These are phyloP conservation scores for Thinocorus orbignyianus DNA, from an alignment of 2,113 vertebrate genomes.

Conservation along the genomic window DNA sequence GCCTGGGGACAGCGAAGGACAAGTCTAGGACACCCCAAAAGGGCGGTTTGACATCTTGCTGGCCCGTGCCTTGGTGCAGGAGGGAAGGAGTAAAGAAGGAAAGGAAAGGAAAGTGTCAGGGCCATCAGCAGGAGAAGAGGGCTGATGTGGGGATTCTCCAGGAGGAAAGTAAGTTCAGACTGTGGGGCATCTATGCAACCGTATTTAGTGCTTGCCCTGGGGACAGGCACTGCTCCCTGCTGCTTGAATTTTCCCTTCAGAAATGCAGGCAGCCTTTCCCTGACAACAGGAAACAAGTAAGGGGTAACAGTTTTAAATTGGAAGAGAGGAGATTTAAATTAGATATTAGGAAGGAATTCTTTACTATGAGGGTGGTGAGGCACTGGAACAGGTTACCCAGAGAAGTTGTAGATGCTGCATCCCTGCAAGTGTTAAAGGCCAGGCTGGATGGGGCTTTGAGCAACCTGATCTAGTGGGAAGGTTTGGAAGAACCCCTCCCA, in stretches of 20 bases:
- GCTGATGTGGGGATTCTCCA: background rate
- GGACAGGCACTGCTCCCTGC: background rate
- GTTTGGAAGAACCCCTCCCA: too few species aligned
- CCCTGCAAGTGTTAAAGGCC: too few species aligned
- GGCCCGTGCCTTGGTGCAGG: fast-evolving
- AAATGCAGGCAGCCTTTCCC: background rate
- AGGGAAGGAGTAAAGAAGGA: background rate
- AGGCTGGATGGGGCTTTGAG: too few species aligned
- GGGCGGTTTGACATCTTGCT: background rate
- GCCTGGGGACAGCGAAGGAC: background rate
- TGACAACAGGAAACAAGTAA: background rate
- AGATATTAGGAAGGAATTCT: too few species aligned
- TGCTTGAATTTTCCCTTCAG: background rate
- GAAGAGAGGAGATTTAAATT: too few species aligned
- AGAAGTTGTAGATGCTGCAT: too few species aligned
- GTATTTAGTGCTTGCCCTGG: fast-evolving
- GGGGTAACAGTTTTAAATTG: too few species aligned
- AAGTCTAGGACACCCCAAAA: background rate
- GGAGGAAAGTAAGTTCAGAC: background rate
- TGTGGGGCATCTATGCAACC: background rate
- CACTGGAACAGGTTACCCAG: too few species aligned
- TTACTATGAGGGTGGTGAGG: too few species aligned
- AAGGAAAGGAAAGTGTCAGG: background rate
- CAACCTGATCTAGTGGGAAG: too few species aligned
- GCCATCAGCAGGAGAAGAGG: background rate